These are phyloP conservation scores for Phalera bucephala DNA, from an alignment of 2,888 invertebrate species.

Conservation along the genomic window DNA sequence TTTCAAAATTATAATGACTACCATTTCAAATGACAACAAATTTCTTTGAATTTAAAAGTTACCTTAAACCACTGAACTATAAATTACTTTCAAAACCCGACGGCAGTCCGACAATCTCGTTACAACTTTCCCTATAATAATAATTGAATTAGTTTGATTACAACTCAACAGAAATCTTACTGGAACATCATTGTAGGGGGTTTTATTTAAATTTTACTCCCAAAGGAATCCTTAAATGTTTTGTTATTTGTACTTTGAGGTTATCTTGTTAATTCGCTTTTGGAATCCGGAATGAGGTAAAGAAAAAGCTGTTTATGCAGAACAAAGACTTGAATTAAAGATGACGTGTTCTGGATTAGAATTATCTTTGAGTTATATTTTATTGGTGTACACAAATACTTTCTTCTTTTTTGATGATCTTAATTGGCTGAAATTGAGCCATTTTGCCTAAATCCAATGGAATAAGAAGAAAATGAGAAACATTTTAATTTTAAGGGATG, in stretches of 20 bases:
- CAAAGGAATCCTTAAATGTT: background rate
- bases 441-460: no score
- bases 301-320: background rate
- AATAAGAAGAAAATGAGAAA: no score
- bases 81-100: background rate
- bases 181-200: background rate
- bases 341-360: background rate
- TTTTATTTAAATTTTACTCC: background rate
- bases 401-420: no score
- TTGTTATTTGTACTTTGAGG: background rate
- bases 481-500: no score
- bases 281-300: slow-evolving; percentile 1
- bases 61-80: no score
- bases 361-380: background rate
- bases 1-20: no score
- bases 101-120: background rate
- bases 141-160: slow-evolving; percentile 3
- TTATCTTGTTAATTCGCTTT: slow-evolving; percentile 3
- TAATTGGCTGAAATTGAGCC: no score
- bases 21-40: no score
- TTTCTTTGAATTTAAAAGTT: no score
- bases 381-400: no score
- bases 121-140: slow-evolving; percentile 3
- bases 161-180: background rate
- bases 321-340: background rate